Evolutionary conservation across 2,113 vertebrate species (phyloP), one percentile per base, ranked within the genome.

Genomic region (Oreocharis arfaki): DNA sequence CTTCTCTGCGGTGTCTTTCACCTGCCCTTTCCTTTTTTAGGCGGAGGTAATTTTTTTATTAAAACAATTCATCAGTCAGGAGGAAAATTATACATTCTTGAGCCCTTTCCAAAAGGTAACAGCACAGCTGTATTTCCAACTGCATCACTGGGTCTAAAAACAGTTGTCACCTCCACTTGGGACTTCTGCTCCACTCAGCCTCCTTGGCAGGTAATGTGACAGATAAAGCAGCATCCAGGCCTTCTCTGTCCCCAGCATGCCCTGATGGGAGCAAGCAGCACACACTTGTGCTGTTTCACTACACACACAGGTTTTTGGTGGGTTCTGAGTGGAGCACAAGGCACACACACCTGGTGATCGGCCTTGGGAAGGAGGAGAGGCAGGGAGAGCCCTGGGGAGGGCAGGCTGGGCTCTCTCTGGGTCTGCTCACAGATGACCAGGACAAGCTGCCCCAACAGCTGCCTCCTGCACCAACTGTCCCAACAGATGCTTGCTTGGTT

Each of bases 321-420:
- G n/a, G 53, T 5, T 71, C 17, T 6, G 20, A 37, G 10, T 0
- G 33, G 9, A 55, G 64, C 57, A 33, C 9, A 12, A 7, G n/a
- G 5, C 37, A 47, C 57, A 67, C 1, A 11, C 15, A 4, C 12
- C 3, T 0, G 0, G 7, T 3, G 9, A 7, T 6, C 9, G 0
- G 55, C 77, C 49, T 16, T 3, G 9, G 17, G 44, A 46, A 53
- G 28, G 39, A 41, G 13, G 5, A 42, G 32, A 21, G 42, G 52
- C 50, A 56, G 37, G n/a, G 37, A 52, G 14, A n/a, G 80, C 16
- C 42, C 50, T 4, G 46, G n/a, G 19, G 26, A 56, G 33, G 44
- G 60, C 35, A 13, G 42, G 41, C 64, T 44, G 6, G 10, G 18
- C 74, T 50, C 46, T 14, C 79, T 23, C 55, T 32, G 37, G 3